phyloP scores from a whole-genome alignment of 2,797 vertebrate genomes.

The Chelonia mydas region DNA sequence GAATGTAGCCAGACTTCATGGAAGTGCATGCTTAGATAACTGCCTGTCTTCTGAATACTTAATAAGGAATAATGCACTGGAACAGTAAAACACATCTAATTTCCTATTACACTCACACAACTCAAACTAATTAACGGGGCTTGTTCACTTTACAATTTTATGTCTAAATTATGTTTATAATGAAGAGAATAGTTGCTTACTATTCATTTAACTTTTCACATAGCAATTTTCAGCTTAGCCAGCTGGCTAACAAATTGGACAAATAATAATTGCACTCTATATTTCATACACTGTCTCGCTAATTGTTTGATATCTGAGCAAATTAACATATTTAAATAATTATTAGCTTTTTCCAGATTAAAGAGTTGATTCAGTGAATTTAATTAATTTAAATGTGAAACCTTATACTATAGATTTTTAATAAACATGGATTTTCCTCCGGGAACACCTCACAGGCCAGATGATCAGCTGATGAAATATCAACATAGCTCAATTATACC shows the following conservation, averaged over 20 bases:
- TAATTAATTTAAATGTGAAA: constrained; percentile 7
- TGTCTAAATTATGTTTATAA: constrained; percentile 14
- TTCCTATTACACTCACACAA: neutral
- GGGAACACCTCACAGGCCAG: neutral
- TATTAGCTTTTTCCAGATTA: neutral
- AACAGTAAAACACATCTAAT: neutral
- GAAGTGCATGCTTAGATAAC: neutral
- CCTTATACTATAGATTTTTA: neutral
- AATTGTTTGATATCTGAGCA: neutral
- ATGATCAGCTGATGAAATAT: neutral
- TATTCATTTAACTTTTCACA: neutral
- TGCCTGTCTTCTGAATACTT: neutral
- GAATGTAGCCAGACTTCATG: neutral
- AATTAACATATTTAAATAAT: neutral
- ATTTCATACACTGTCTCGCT: neutral
- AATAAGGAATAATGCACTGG: neutral
- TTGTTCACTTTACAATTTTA: neutral
- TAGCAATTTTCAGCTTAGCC: neutral
- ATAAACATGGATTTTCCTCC: neutral
- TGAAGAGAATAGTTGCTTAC: neutral
- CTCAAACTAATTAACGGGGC: neutral
- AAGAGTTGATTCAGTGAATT: neutral
- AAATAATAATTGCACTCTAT: neutral
- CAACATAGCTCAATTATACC: neutral
- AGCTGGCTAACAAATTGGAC: neutral